Evolutionary conservation across 2,113 vertebrate species (phyloP).

Genomic region (Melanerpes formicivorus): DNA sequence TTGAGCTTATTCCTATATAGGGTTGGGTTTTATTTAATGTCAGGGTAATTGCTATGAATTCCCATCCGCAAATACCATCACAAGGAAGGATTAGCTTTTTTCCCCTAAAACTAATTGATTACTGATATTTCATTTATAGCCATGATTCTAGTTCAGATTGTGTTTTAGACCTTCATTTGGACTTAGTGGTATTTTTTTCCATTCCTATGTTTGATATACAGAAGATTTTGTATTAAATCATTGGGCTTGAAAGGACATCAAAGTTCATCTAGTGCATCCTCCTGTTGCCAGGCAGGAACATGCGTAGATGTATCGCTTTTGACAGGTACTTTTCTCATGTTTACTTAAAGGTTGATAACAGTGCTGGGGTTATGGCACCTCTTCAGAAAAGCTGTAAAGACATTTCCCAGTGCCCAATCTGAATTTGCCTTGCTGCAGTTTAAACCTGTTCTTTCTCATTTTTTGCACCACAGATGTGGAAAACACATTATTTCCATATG

Average conservation of each 20-base stretch:
- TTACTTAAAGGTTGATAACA: slow-evolving; percentile 8
- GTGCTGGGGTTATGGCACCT: not conserved
- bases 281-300: slow-evolving; percentile 2
- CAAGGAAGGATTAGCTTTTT: not conserved
- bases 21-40: not conserved
- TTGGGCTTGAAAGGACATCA: not conserved
- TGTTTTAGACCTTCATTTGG: not conserved
- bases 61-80: not conserved
- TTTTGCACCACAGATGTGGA: not conserved
- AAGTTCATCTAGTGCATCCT: not conserved
- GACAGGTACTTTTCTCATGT: not conserved
- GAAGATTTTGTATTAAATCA: not conserved
- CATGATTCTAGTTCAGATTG: not conserved
- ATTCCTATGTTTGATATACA: not conserved
- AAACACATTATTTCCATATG: not conserved
- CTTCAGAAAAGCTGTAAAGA: not conserved
- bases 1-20: not conserved
- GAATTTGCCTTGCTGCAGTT: not conserved
- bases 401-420: not conserved
- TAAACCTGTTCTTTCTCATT: not conserved
- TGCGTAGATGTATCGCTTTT: not conserved
- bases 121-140: not conserved
- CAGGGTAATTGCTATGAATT: not conserved
- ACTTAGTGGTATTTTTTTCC: not conserved
- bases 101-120: not conserved